These are phyloP conservation scores for Anorthoa munda DNA, from an alignment of 2,888 invertebrate genomes.

Conservation along the genomic window DNA sequence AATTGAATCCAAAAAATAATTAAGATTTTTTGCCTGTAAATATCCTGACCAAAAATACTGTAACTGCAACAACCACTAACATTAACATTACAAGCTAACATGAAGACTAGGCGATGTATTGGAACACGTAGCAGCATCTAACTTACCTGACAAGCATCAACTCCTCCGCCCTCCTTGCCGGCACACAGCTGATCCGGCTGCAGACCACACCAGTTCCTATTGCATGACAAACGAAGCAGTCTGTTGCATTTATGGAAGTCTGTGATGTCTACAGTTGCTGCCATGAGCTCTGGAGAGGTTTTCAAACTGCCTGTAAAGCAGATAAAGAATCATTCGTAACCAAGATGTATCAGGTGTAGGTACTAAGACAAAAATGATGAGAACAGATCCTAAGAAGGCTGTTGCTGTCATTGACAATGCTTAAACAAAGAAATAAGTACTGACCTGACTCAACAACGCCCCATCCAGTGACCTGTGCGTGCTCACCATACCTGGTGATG, in stretches of 20 bases:
- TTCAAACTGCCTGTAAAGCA: slow-evolving; percentile 61
- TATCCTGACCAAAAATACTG: not conserved
- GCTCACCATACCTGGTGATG: slow-evolving; percentile 62
- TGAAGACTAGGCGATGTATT: not conserved
- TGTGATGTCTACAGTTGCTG: slow-evolving; percentile 75
- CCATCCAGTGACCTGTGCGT: slow-evolving; percentile 80
- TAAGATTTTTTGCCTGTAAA: too few relatives aligned
- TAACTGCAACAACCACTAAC: not conserved
- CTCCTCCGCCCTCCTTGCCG: slow-evolving; percentile 80
- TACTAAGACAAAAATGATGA: too few relatives aligned
- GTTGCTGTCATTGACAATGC: not conserved
- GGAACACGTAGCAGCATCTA: not conserved
- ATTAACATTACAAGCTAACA: slow-evolving; percentile 8
- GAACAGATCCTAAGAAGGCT: too few relatives aligned
- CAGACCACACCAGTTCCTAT: slow-evolving; percentile 78
- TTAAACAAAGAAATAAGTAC: not conserved
- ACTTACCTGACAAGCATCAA: slow-evolving; percentile 81
- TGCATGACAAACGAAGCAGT: slow-evolving; percentile 69
- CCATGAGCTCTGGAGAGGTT: slow-evolving; percentile 77
- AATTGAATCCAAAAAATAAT: too few relatives aligned
- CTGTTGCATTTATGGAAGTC: slow-evolving; percentile 72
- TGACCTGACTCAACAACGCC: slow-evolving; percentile 77
- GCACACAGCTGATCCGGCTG: slow-evolving; percentile 80
- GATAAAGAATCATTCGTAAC: not conserved
- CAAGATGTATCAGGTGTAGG: too few relatives aligned